Percentiles rank a stretch among this genome's conserved stretches.
Evolutionary conservation across 1,140 invertebrate species (phyloP).

Genomic region (Rhyzopertha dominica): DNA sequence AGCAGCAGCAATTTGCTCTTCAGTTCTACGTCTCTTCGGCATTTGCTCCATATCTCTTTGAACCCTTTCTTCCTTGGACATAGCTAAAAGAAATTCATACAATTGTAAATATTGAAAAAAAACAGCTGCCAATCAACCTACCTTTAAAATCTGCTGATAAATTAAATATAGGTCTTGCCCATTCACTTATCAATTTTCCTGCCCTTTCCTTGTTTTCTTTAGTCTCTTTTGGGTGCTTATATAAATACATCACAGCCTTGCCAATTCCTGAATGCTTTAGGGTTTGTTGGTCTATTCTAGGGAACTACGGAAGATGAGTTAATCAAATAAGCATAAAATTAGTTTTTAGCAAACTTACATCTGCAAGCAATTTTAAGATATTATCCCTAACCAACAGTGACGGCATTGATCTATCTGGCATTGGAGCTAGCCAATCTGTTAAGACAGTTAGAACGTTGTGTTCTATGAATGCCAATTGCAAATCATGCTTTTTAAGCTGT

Average conservation of each 20-base stretch:
- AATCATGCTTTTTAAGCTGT: constrained; percentile 90
- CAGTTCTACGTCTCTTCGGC: constrained; percentile 48
- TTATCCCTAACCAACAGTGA: constrained; percentile 86
- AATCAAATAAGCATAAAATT: constrained; percentile 7
- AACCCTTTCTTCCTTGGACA: constrained; percentile 80
- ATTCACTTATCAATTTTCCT: constrained; percentile 91
- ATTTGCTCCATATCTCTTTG: constrained; percentile 88
- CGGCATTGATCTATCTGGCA: constrained; percentile 94
- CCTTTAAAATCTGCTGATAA: constrained; percentile 91
- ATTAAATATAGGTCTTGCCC: constrained; percentile 96
- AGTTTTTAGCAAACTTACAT: constrained; percentile 72
- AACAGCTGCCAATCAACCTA: constrained; percentile 21
- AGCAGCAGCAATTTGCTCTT: constrained; percentile 57
- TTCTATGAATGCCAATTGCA: constrained; percentile 92
- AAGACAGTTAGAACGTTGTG: constrained; percentile 89
- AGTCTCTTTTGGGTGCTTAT: constrained; percentile 97
- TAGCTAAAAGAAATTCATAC: constrained; percentile 49
- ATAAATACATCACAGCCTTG: constrained; percentile 99
- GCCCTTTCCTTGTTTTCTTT: constrained; percentile 89
- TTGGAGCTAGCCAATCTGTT: constrained; percentile 96
- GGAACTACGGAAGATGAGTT: constrained; percentile 64
- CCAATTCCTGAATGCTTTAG: constrained; percentile 94
- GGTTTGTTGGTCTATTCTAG: constrained; percentile 78
- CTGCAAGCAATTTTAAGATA: constrained; percentile 79
- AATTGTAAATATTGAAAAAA: constrained; percentile 1